phyloP scores from a whole-genome alignment of 2,888 invertebrate species.

The Parnassius smintheus region DNA sequence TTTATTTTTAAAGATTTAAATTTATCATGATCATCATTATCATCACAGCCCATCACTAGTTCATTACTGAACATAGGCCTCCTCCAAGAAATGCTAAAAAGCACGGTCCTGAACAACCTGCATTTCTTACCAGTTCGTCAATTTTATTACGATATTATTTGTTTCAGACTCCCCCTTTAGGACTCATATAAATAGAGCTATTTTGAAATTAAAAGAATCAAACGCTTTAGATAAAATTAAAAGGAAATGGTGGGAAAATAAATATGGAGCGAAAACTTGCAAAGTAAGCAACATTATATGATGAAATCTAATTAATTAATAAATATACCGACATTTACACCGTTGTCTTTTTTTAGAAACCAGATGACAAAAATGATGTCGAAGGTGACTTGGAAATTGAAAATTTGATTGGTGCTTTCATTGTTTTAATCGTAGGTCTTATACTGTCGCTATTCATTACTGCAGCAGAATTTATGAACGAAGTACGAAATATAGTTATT shows the following conservation, averaged over 20 bases:
- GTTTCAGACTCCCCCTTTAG: conserved; percentile 86
- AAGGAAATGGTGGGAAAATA: conserved; percentile 94
- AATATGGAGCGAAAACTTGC: conserved; percentile 82
- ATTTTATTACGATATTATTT: conserved; percentile 1
- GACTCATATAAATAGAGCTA: conserved; percentile 90
- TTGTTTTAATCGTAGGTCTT: conserved; percentile 63
- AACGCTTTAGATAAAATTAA: conserved; percentile 89
- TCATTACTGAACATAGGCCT: too few species aligned
- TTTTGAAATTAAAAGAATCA: conserved; percentile 92
- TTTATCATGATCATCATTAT: too few species aligned
- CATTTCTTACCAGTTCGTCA: too few species aligned
- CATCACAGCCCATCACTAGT: too few species aligned
- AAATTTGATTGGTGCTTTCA: conserved; percentile 63
- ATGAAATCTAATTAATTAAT: not conserved
- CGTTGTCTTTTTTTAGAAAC: conserved; percentile 27
- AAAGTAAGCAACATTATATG: conserved; percentile 45
- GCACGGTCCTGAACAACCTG: too few species aligned
- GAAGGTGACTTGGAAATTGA: conserved; percentile 73
- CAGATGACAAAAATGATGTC: conserved; percentile 79
- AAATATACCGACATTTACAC: not conserved
- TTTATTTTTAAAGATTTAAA: too few species aligned
- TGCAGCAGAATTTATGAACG: conserved; percentile 68
- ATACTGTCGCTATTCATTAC: conserved; percentile 61
- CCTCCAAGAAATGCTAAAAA: too few species aligned
- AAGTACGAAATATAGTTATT: conserved; percentile 71